Evolutionary conservation across 2,797 vertebrate genomes (phyloP).

Genomic region (Benthosema pterotum): DNA sequence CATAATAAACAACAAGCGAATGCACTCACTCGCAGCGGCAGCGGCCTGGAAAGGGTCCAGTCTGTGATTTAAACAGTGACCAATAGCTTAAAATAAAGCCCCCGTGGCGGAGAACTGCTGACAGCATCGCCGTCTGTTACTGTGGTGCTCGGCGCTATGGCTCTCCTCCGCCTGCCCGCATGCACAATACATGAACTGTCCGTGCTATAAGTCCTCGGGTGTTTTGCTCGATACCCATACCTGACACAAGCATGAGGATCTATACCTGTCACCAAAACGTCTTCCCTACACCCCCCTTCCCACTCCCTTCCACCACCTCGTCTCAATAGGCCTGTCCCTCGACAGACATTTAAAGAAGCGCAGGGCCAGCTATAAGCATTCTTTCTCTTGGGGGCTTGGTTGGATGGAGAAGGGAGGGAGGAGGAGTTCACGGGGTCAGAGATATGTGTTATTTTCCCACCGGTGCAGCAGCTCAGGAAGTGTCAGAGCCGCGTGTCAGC

Average conservation of each 20-base stretch:
- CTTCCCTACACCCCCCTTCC: slow-evolving; percentile 45
- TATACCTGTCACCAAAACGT: slow-evolving; percentile 74
- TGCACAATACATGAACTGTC: slow-evolving; percentile 74
- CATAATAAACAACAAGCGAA: slow-evolving; percentile 56
- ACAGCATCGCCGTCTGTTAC: slow-evolving; percentile 64
- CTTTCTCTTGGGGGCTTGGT: slow-evolving; percentile 68
- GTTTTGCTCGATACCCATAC: slow-evolving; percentile 73
- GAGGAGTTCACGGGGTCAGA: slow-evolving; percentile 78
- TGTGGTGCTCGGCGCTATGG: slow-evolving; percentile 44
- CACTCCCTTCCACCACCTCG: no score
- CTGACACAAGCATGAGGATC: slow-evolving; percentile 73
- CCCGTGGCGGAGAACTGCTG: slow-evolving; percentile 70
- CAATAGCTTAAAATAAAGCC: slow-evolving; percentile 37
- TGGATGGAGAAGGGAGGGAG: slow-evolving; percentile 53
- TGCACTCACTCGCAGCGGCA: no score
- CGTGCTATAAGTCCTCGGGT: slow-evolving; percentile 70
- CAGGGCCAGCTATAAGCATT: slow-evolving; percentile 70
- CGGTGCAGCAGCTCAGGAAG: slow-evolving; percentile 66
- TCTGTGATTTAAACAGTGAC: slow-evolving; percentile 64
- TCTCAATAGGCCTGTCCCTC: slow-evolving; percentile 67
- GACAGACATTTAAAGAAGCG: slow-evolving; percentile 76
- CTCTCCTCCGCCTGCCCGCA: no score
- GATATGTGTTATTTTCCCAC: slow-evolving; percentile 76
- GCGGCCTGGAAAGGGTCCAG: slow-evolving; percentile 33
- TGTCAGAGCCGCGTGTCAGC: slow-evolving; percentile 75